A percentile compares a stretch with the other conserved stretches of the same genome.
Conservation (phyloP, 2,888 invertebrate species). For the Scaeva pyrastri region DNA sequence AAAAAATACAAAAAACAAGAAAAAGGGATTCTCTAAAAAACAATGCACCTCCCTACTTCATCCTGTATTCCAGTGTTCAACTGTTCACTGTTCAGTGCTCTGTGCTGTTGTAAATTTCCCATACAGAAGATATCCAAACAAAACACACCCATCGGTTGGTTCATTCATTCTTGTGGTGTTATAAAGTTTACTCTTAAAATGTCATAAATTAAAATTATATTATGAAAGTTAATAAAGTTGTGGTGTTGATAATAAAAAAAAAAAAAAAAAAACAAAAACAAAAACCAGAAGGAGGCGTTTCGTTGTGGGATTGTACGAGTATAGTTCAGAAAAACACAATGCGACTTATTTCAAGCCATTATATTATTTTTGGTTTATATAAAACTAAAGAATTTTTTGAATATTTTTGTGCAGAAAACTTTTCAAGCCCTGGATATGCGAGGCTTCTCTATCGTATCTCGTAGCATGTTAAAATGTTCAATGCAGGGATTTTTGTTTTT, state of each 20-base stretch:
- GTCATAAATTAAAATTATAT: conserved; percentile 57
- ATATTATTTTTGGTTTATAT: conserved; percentile 16
- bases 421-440: background rate
- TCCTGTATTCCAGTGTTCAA: background rate
- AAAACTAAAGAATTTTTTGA: conserved; percentile 18
- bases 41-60: conserved; percentile 16
- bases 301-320: conserved; percentile 22
- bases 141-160: conserved; percentile 43
- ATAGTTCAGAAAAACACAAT: conserved; percentile 3
- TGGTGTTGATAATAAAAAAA: conserved; percentile 40
- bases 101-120: conserved; percentile 20
- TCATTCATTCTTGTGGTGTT: conserved; percentile 51
- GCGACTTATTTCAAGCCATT: conserved; percentile 17
- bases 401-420: conserved; percentile 20
- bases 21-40: conserved; percentile 25
- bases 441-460: too few relatives aligned
- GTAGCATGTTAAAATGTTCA: background rate
- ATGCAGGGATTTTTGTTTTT: background rate
- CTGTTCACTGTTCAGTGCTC: background rate
- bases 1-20: background rate
- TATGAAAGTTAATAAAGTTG: conserved; percentile 70
- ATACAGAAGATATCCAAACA: conserved; percentile 25
- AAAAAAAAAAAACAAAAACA: background rate
- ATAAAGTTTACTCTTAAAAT: conserved; percentile 63
- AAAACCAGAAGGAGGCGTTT: background rate